A percentile compares a stretch with the other conserved stretches of the same genome.
Conservation (phyloP, 2,888 invertebrate species). For the Aporophyla nigra region DNA sequence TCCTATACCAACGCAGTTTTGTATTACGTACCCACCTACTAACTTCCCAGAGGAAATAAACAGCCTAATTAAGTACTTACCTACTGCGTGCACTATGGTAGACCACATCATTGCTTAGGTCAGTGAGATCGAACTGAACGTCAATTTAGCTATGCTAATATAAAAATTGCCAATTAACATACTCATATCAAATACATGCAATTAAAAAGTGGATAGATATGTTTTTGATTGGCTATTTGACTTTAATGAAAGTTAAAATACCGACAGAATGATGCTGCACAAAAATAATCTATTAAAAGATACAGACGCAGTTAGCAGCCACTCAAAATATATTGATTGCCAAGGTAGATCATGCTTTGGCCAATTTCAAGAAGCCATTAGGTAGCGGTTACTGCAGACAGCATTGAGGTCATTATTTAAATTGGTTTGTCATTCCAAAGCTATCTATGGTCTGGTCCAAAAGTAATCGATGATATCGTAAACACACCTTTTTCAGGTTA, state of each 20-base stretch:
- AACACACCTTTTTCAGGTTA: too few relatives aligned
- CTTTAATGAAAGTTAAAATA: conserved; percentile 28
- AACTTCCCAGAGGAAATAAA: not conserved
- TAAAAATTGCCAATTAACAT: not conserved
- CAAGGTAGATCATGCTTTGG: conserved; percentile 9
- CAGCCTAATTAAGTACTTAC: not conserved
- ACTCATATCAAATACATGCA: conserved; percentile 11
- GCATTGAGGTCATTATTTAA: not conserved
- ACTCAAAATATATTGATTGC: conserved; percentile 4
- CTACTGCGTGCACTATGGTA: not conserved
- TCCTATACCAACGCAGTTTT: not conserved
- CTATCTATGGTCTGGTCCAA: not conserved
- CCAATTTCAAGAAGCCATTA: not conserved
- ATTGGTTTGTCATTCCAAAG: not conserved
- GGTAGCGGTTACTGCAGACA: conserved; percentile 1
- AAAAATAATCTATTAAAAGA: conserved; percentile 2
- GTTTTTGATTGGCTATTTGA: conserved; percentile 31
- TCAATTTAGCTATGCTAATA: not conserved
- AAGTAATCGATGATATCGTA: too few relatives aligned
- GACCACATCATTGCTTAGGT: not conserved
- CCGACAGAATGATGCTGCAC: conserved; percentile 34
- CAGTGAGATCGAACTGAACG: not conserved
- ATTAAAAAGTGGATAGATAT: conserved; percentile 1
- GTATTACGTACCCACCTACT: not conserved
- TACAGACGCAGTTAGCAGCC: not conserved